These are phyloP conservation scores for Dicentrarchus labrax DNA, from an alignment of 2,113 vertebrate genomes.

Conservation along the genomic window DNA sequence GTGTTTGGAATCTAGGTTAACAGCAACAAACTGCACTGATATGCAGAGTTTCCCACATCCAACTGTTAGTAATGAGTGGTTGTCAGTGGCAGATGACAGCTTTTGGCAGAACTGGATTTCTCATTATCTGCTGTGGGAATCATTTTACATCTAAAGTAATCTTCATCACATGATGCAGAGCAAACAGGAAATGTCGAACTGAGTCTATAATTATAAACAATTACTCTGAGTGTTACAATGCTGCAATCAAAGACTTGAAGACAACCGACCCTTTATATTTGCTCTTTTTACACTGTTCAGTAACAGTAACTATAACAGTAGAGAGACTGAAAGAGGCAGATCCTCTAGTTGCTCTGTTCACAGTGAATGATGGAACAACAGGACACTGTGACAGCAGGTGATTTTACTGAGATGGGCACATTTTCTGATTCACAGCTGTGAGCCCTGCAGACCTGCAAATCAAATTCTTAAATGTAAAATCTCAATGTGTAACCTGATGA, in stretches of 20 bases:
- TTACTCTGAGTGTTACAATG: not conserved
- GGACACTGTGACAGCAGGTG: not conserved
- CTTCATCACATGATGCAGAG: not conserved
- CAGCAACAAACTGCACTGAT: not conserved
- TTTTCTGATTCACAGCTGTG: not conserved
- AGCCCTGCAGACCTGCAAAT: not conserved
- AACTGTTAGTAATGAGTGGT: not conserved
- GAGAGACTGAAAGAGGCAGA: not conserved
- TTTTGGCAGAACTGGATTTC: not conserved
- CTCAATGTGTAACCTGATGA: not conserved
- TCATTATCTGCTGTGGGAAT: not conserved
- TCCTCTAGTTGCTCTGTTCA: not conserved
- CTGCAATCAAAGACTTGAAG: not conserved
- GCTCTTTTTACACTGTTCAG: not conserved
- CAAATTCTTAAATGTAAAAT: not conserved
- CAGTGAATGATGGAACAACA: not conserved
- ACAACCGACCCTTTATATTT: not conserved
- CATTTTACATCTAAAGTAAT: not conserved
- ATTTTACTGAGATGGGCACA: not conserved
- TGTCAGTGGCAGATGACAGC: not conserved
- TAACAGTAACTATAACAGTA: not conserved
- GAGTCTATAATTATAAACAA: not conserved
- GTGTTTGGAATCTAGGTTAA: not conserved
- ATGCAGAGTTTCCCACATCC: not conserved
- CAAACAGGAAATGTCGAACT: not conserved